Conservation (phyloP, 2,888 invertebrate species). For the Dioctria linearis region DNA sequence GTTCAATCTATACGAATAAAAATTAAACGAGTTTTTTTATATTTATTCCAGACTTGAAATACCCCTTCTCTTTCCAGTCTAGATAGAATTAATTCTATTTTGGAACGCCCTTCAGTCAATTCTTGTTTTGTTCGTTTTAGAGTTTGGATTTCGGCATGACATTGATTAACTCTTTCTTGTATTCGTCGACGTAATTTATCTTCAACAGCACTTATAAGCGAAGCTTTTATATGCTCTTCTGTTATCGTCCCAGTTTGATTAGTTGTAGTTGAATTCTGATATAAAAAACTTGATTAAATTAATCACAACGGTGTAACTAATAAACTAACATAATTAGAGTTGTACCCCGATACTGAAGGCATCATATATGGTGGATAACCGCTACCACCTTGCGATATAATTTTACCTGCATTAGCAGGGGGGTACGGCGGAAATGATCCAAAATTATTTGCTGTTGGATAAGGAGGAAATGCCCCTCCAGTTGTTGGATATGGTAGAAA, state of each 20-base stretch:
- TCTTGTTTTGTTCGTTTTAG: slow-evolving; percentile 89
- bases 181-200: slow-evolving; percentile 91
- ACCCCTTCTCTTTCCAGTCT: slow-evolving; percentile 83
- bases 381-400: slow-evolving; percentile 64
- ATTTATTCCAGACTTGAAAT: slow-evolving; percentile 52
- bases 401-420: slow-evolving; percentile 62
- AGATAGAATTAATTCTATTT: slow-evolving; percentile 84
- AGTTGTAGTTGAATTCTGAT: slow-evolving; percentile 68
- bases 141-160: slow-evolving; percentile 93
- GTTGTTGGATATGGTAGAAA: slow-evolving; percentile 74
- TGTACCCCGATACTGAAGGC: slow-evolving; percentile 63
- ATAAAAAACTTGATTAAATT: neutral
- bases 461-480: slow-evolving; percentile 71
- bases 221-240: slow-evolving; percentile 95
- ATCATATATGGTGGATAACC: slow-evolving; percentile 73
- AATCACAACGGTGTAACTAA: neutral
- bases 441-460: slow-evolving; percentile 68
- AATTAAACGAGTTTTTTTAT: slow-evolving; percentile 33
- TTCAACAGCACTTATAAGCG: slow-evolving; percentile 94
- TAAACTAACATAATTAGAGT: slow-evolving; percentile 45
- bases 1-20: slow-evolving; percentile 74
- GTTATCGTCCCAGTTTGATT: slow-evolving; percentile 86
- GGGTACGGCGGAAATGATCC: slow-evolving; percentile 69
- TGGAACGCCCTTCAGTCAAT: slow-evolving; percentile 85
- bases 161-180: slow-evolving; percentile 91